Evolutionary conservation across 2,113 vertebrate genomes (phyloP).

Genomic region (Sceloporus undulatus): DNA sequence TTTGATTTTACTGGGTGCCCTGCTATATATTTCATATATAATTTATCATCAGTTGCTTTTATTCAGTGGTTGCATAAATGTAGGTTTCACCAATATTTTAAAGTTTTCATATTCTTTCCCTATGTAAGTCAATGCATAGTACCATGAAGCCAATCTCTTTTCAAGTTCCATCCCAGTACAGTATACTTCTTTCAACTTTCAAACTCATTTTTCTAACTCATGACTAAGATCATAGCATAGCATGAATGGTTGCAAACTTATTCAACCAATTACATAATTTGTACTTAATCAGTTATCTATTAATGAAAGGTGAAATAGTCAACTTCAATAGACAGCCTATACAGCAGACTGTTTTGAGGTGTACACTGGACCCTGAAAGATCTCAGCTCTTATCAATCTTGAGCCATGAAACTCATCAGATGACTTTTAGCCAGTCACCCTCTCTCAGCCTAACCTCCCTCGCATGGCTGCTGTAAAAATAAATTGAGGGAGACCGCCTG

Average conservation of each 20-base stretch:
- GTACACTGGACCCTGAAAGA: background rate
- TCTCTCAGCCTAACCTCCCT: background rate
- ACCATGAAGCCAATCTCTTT: background rate
- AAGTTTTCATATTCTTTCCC: background rate
- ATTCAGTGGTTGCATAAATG: background rate
- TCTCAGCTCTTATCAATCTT: background rate
- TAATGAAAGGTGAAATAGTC: background rate
- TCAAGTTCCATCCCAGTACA: background rate
- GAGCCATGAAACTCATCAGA: background rate
- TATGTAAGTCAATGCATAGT: background rate
- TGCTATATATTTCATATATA: constrained; percentile 4
- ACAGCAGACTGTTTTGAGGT: background rate
- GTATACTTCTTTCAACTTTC: background rate
- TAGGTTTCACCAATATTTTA: constrained; percentile 5
- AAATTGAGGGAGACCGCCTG: background rate
- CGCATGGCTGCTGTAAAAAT: background rate
- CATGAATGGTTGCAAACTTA: background rate
- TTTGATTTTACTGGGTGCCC: constrained; percentile 6
- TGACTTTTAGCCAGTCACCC: background rate
- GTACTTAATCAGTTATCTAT: background rate
- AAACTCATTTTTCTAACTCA: background rate
- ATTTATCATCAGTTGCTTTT: constrained; percentile 32
- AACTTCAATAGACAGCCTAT: background rate
- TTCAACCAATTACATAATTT: no score
- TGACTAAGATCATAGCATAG: background rate